These are phyloP conservation scores for Simalia tracyae DNA, from an alignment of 2,797 vertebrate genomes.

Conservation along the genomic window DNA sequence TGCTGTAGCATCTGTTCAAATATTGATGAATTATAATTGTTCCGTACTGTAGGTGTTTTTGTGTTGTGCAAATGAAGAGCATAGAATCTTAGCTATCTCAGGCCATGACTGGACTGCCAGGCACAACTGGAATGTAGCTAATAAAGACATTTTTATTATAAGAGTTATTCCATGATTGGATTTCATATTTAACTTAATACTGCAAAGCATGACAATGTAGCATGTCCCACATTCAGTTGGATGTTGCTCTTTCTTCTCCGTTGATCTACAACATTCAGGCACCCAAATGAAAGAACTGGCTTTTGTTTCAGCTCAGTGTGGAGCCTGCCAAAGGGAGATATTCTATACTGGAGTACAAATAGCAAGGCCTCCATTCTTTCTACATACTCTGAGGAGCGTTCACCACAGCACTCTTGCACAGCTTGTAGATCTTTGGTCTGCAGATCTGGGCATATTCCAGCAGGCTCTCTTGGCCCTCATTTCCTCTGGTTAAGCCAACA, in stretches of 20 bases:
- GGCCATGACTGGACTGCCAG: background rate
- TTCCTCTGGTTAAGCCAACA: slow-evolving; percentile 2
- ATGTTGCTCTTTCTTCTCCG: background rate
- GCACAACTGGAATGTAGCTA: slow-evolving; percentile 9
- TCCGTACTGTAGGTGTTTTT: background rate
- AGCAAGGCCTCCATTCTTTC: slow-evolving; percentile 58
- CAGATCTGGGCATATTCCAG: slow-evolving; percentile 47
- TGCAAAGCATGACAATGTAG: background rate
- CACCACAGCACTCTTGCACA: slow-evolving; percentile 51
- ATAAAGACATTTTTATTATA: background rate
- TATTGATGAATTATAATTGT: background rate
- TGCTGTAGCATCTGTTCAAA: background rate
- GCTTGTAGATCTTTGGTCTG: slow-evolving; percentile 45
- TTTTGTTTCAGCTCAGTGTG: slow-evolving; percentile 40
- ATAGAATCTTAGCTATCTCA: background rate
- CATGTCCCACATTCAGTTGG: background rate
- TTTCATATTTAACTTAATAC: background rate
- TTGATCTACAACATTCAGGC: slow-evolving; percentile 5
- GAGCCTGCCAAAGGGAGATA: slow-evolving; percentile 52
- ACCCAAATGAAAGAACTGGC: slow-evolving; percentile 49
- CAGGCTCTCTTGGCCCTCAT: slow-evolving; percentile 42
- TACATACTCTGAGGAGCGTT: slow-evolving; percentile 44
- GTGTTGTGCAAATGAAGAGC: background rate
- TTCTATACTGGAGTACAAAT: slow-evolving; percentile 52
- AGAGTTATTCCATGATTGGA: background rate